Percentiles rank a stretch among this genome's conserved stretches.
Evolutionary conservation across 2,888 invertebrate genomes (phyloP).

Genomic region (Tyria jacobaeae): DNA sequence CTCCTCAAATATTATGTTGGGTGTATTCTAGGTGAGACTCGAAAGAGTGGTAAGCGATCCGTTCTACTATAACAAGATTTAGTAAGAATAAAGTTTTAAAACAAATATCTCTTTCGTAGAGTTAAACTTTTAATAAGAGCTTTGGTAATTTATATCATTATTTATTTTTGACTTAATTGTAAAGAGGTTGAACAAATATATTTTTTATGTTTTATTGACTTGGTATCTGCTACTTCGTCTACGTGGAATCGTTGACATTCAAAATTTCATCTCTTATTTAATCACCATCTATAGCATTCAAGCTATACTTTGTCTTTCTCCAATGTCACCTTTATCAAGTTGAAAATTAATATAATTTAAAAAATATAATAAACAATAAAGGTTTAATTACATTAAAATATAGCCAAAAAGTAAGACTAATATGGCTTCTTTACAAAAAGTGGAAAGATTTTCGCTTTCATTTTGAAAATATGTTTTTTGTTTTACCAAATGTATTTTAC

Average conservation of each 20-base stretch:
- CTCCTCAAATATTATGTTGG: conserved; percentile 3
- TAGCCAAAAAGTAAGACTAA: no score
- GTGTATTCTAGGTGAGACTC: conserved; percentile 1
- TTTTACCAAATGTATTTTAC: no score
- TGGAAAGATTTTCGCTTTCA: neutral
- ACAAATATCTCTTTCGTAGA: conserved; percentile 32
- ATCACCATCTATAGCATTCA: no score
- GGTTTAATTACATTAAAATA: no score
- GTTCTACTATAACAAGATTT: conserved; percentile 39
- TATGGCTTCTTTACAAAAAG: neutral
- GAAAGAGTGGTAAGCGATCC: conserved; percentile 32
- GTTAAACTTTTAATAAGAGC: conserved; percentile 25
- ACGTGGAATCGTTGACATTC: no score
- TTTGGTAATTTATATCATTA: conserved; percentile 24
- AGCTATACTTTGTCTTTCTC: no score
- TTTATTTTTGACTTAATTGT: conserved; percentile 1
- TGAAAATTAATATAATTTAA: no score
- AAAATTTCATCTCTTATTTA: no score
- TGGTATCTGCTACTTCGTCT: no score
- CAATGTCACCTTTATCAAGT: no score
- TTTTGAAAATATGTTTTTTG: no score
- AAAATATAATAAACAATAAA: neutral
- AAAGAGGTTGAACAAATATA: conserved; percentile 16
- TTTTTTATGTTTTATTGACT: no score
- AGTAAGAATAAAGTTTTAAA: conserved; percentile 33